Conservation (phyloP, 2,113 vertebrate genomes). For the Aphelocoma coerulescens region DNA sequence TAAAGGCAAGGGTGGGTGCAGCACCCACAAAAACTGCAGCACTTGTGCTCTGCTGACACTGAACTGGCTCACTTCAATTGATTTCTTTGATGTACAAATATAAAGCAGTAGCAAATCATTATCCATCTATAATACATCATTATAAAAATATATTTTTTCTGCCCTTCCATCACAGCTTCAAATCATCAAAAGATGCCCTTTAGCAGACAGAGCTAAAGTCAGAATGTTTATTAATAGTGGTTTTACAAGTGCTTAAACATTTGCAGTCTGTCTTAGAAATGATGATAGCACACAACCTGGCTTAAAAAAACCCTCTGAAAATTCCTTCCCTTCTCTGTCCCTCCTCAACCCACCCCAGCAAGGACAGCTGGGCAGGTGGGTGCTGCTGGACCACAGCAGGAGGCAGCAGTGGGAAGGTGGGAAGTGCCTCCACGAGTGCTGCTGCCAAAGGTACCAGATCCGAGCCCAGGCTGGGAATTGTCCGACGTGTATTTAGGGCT, state of each 20-base stretch:
- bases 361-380: not conserved
- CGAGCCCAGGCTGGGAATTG: not conserved
- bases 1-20: not conserved
- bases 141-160: not conserved
- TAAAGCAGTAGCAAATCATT: not conserved
- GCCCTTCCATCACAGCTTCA: not conserved
- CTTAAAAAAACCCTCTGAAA: not conserved
- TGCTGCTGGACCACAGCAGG: not conserved
- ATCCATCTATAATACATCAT: not conserved
- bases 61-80: not conserved
- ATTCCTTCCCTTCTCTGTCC: not conserved
- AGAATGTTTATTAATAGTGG: not conserved
- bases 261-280: not conserved
- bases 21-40: not conserved
- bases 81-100: not conserved
- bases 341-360: not conserved
- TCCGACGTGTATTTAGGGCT: fast-evolving
- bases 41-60: not conserved
- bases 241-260: not conserved
- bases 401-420: not conserved
- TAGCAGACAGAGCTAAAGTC: not conserved
- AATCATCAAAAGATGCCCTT: not conserved
- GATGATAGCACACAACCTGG: not conserved
- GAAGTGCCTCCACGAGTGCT: fast-evolving
- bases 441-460: not conserved